phyloP scores from a whole-genome alignment of 2,888 invertebrate genomes.

The Ophioninae sp. region DNA sequence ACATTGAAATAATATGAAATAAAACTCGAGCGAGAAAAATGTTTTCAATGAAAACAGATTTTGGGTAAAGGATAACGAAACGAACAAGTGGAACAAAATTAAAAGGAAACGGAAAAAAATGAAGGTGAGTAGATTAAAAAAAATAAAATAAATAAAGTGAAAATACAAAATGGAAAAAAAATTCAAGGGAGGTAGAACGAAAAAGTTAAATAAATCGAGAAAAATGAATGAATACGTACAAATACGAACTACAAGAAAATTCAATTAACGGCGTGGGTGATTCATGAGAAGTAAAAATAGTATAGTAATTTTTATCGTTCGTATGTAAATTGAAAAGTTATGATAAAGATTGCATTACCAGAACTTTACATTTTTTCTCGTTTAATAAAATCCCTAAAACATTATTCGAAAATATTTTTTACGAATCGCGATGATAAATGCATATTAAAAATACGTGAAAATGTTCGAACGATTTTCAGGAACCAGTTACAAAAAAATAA shows the following conservation, averaged over 20 bases:
- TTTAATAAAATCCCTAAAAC: too few species aligned
- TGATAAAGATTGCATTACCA: too few species aligned
- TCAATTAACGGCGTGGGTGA: background rate
- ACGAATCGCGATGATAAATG: too few species aligned
- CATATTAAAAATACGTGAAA: too few species aligned
- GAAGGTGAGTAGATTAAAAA: background rate
- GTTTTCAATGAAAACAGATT: too few species aligned
- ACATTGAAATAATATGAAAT: background rate
- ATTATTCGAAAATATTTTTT: too few species aligned
- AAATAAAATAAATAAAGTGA: background rate
- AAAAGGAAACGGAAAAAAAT: background rate
- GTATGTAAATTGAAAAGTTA: background rate
- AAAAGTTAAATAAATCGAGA: background rate
- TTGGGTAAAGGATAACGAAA: too few species aligned
- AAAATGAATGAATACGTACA: background rate
- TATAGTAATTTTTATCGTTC: background rate
- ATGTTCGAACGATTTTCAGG: too few species aligned
- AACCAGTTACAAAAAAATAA: too few species aligned
- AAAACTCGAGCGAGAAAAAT: too few species aligned
- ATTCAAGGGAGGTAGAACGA: background rate
- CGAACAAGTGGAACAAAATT: background rate
- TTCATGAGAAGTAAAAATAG: background rate
- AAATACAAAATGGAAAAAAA: constrained; percentile 18
- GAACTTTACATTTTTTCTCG: too few species aligned
- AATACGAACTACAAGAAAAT: background rate